Conservation (phyloP, 2,888 invertebrate genomes). For the Drosophila merina region DNA sequence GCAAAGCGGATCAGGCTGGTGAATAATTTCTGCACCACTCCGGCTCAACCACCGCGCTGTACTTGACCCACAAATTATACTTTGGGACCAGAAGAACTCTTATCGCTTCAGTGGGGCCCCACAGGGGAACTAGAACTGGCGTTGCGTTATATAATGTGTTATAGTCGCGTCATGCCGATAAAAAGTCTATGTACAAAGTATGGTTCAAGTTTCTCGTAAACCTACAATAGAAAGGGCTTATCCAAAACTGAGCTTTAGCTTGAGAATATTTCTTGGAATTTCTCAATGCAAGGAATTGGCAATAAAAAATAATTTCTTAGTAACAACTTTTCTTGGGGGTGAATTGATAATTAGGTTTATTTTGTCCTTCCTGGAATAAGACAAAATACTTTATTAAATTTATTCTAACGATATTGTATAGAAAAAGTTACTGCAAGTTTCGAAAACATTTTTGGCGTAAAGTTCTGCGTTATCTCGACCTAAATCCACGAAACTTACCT, state of each 20-base stretch:
- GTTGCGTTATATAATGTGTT: constrained; percentile 59
- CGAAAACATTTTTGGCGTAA: constrained; percentile 1
- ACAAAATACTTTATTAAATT: neutral
- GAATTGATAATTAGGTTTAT: too few relatives aligned
- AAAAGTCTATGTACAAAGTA: constrained; percentile 28
- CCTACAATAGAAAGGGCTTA: constrained; percentile 8
- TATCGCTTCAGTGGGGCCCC: constrained; percentile 18
- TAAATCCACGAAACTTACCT: constrained; percentile 1
- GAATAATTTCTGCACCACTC: constrained; percentile 15
- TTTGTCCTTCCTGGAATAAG: too few relatives aligned
- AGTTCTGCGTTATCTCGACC: neutral
- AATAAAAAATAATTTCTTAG: too few relatives aligned
- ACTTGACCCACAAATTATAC: constrained; percentile 73
- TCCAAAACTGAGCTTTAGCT: constrained; percentile 13
- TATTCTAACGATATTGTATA: neutral
- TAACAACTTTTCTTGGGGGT: too few relatives aligned
- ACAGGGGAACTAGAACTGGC: constrained; percentile 7
- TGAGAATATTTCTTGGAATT: constrained; percentile 15
- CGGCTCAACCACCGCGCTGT: constrained; percentile 24
- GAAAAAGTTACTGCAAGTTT: neutral
- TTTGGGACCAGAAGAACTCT: constrained; percentile 34
- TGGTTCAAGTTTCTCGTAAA: neutral
- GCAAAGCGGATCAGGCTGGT: constrained; percentile 7
- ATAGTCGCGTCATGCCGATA: constrained; percentile 68
- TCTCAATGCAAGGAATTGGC: too few relatives aligned